A percentile compares a stretch with the other conserved stretches of the same genome.
Evolutionary conservation across 1,140 invertebrate genomes (phyloP).

Genomic region (Dufourea novaeangliae): DNA sequence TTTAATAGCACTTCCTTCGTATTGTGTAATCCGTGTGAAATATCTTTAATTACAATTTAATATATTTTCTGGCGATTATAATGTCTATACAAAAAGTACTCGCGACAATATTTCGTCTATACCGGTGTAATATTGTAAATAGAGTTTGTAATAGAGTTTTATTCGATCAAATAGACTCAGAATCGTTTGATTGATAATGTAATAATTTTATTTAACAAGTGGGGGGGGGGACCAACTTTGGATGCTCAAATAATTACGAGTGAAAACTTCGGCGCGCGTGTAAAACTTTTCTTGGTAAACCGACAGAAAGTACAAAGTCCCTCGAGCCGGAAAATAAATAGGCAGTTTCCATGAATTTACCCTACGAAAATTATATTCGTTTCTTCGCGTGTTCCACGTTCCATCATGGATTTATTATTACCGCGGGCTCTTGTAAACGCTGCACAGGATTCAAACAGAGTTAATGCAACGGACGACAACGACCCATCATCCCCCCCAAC

Average conservation of each 20-base stretch:
- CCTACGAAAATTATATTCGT: conserved; percentile 38
- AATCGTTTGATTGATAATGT: not conserved
- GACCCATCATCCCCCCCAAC: no score
- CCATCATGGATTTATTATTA: conserved; percentile 53
- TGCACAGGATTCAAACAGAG: not conserved
- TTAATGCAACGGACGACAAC: not conserved
- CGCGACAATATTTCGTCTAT: no score
- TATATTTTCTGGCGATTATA: no score
- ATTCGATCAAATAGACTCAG: no score
- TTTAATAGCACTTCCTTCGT: no score
- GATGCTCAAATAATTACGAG: conserved; percentile 62
- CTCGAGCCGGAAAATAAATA: conserved; percentile 61
- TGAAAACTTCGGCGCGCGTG: conserved; percentile 61
- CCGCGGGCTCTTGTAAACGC: not conserved
- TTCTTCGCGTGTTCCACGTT: conserved; percentile 24
- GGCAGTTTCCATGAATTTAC: conserved; percentile 57
- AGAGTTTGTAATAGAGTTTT: no score
- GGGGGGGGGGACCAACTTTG: conserved; percentile 33
- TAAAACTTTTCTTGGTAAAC: conserved; percentile 63
- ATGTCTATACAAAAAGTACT: no score
- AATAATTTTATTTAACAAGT: conserved; percentile 18
- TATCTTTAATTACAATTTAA: no score
- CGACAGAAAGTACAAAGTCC: conserved; percentile 53
- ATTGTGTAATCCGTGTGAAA: no score
- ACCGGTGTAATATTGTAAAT: no score